phyloP scores from a whole-genome alignment of 2,113 vertebrate genomes.

The Lepus americanus region DNA sequence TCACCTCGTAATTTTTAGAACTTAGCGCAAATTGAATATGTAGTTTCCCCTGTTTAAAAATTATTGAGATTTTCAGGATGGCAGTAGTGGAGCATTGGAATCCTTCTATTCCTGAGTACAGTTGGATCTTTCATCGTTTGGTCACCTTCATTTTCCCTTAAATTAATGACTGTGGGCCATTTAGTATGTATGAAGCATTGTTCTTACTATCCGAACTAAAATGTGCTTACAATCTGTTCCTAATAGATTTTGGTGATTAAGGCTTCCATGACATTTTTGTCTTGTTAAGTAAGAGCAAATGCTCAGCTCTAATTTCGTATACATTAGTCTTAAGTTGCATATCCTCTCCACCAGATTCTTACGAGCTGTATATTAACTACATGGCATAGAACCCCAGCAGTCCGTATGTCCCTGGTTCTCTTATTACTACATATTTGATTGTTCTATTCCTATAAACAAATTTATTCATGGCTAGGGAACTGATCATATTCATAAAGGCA shows the following conservation, averaged over 20 bases:
- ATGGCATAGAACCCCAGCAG: too few species aligned
- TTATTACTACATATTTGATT: background rate
- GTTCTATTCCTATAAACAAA: background rate
- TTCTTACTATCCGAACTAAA: background rate
- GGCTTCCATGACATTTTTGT: background rate
- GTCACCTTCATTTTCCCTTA: background rate
- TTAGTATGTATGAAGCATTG: background rate
- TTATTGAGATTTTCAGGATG: background rate
- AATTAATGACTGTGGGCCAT: background rate
- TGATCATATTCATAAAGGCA: background rate
- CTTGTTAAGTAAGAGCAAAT: background rate
- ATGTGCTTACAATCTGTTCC: background rate
- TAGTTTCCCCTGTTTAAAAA: background rate
- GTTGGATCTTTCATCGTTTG: background rate
- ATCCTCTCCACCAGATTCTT: background rate
- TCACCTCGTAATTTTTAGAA: background rate
- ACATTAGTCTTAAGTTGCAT: background rate
- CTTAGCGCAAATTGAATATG: background rate
- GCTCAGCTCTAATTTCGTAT: background rate
- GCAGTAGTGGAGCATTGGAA: background rate
- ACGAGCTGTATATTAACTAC: background rate
- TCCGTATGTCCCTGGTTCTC: background rate
- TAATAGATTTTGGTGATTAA: background rate
- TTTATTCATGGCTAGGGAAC: slow-evolving; percentile 1
- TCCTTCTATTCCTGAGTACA: background rate